A percentile compares a stretch with the other conserved stretches of the same genome.
Evolutionary conservation across 2,113 vertebrate species (phyloP).

Genomic region (Cricetomys ansorgei): DNA sequence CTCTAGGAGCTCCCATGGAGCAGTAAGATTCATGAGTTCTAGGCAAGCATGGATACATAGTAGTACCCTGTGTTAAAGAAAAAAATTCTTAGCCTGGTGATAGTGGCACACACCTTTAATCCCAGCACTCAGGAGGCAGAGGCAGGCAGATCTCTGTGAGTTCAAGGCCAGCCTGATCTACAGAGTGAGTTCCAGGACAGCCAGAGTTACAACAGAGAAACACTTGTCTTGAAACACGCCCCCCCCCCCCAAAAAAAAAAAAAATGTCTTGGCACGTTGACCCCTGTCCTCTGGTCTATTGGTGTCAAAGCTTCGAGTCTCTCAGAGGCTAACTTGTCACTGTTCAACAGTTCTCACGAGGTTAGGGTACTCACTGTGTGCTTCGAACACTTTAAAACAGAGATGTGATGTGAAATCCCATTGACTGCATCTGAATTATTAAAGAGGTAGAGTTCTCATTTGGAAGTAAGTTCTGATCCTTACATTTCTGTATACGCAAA

Average conservation of each 20-base stretch:
- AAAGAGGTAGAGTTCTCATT: neutral
- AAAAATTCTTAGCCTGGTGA: too few relatives aligned
- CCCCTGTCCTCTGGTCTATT: neutral
- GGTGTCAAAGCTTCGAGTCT: neutral
- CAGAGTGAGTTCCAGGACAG: too few relatives aligned
- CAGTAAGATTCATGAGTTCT: neutral
- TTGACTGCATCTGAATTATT: neutral
- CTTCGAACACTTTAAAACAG: neutral
- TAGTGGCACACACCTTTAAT: too few relatives aligned
- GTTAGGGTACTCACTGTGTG: neutral
- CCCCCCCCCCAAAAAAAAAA: neutral
- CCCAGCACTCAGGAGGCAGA: too few relatives aligned
- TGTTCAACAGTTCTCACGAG: neutral
- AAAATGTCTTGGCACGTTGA: neutral
- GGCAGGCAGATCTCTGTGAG: too few relatives aligned
- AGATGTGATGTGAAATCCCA: neutral
- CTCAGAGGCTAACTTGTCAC: too few relatives aligned
- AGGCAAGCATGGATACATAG: neutral
- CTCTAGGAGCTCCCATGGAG: neutral
- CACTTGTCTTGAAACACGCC: too few relatives aligned
- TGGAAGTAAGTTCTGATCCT: neutral
- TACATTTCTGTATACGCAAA: neutral
- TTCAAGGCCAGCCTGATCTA: too few relatives aligned
- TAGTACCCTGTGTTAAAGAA: neutral
- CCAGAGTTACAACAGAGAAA: too few relatives aligned